These are phyloP conservation scores for Pampusana beccarii DNA, from an alignment of 2,113 vertebrate species.

Conservation along the genomic window DNA sequence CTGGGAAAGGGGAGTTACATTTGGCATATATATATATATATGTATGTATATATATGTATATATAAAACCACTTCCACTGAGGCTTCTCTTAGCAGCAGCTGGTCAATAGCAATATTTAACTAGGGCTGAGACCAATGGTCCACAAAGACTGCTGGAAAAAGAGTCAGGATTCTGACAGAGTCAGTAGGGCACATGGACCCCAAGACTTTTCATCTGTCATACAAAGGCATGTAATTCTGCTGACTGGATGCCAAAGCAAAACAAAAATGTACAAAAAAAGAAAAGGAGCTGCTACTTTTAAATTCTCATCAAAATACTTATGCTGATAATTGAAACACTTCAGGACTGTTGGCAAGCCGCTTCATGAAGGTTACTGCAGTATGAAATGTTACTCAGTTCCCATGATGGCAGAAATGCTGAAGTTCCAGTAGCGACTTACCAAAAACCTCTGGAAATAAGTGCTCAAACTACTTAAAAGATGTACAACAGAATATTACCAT, in stretches of 20 bases:
- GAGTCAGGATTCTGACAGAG: neutral
- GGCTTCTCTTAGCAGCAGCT: neutral
- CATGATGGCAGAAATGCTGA: neutral
- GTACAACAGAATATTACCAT: neutral
- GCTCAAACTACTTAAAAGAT: neutral
- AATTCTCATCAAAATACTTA: neutral
- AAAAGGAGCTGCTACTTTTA: neutral
- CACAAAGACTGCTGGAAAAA: neutral
- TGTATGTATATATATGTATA: too few species aligned
- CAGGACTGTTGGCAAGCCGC: neutral
- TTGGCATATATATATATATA: neutral
- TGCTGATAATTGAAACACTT: neutral
- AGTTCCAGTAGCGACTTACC: neutral
- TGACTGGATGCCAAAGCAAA: neutral
- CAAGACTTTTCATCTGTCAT: neutral
- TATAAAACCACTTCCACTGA: neutral
- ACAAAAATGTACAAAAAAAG: neutral
- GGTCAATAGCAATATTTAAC: neutral
- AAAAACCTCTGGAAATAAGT: neutral
- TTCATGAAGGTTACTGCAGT: neutral
- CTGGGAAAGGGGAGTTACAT: neutral
- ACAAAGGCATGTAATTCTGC: neutral
- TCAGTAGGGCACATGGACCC: neutral
- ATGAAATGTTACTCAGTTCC: neutral
- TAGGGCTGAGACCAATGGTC: neutral